Conservation (phyloP, 1,140 invertebrate genomes). For the Chlorops oryzae region DNA sequence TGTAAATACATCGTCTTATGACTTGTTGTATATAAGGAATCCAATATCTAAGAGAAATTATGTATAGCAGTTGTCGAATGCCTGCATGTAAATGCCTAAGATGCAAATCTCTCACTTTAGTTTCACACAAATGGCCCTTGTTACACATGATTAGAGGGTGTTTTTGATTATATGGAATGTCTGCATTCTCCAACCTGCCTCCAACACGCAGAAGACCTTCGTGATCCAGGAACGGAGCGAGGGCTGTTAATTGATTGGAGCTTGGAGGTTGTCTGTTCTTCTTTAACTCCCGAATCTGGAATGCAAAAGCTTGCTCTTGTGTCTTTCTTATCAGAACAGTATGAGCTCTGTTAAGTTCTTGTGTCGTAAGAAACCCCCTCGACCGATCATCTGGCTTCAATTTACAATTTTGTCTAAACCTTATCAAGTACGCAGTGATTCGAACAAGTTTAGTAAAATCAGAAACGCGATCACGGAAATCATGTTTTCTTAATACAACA, state of each 20-base stretch:
- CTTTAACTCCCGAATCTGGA: conserved; percentile 2
- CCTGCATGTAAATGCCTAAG: conserved; percentile 7
- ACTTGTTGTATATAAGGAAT: background rate
- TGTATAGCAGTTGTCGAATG: conserved; percentile 9
- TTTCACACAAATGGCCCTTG: background rate
- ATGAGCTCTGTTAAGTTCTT: background rate
- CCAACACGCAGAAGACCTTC: conserved; percentile 11
- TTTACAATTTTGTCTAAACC: conserved; percentile 4
- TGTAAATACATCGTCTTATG: conserved; percentile 3
- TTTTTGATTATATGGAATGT: conserved; percentile 6
- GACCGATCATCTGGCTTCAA: background rate
- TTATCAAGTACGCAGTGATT: background rate
- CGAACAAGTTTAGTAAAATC: background rate
- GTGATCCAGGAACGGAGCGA: conserved; percentile 7
- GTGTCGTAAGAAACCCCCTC: background rate
- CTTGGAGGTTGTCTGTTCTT: background rate
- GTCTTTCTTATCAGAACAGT: conserved; percentile 3
- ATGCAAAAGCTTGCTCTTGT: background rate
- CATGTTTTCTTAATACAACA: background rate
- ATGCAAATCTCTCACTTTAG: conserved; percentile 1
- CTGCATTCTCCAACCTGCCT: conserved; percentile 8
- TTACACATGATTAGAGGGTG: conserved; percentile 6
- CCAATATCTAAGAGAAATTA: conserved; percentile 8
- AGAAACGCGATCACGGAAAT: conserved; percentile 2
- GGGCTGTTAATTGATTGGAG: background rate